Evolutionary conservation across 2,797 vertebrate genomes (phyloP), one percentile per base, ranked within the genome.

Genomic region (Sebastes taczanowskii): DNA sequence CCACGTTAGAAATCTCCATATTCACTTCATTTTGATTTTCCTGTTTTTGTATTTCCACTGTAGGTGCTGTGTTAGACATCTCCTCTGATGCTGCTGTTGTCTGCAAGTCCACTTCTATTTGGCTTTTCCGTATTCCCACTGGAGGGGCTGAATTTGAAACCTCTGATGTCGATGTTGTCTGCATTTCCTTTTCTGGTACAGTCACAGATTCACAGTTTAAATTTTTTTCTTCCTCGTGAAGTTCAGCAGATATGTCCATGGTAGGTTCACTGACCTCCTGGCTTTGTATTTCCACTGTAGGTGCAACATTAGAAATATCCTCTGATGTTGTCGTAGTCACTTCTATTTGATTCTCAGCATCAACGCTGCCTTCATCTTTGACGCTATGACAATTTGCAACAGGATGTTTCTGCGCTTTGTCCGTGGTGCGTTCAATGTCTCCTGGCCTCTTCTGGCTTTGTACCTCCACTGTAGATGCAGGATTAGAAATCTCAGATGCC

Each of bases 251-350:
- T 53, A 35, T 23, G 11, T 77, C 73, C 46, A 65, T 7, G 3
- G 52, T 34, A 32, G 52, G 13, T 76, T 85, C 67, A 72, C 11
- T 30, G 30, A 72, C 56, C 11, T 82, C 86, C 27, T 35, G 56
- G n/a, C n/a, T 82, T 74, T 78, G 68, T 8, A 38, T 25, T 82
- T 86, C 84, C 30, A 56, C 62, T 63, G 52, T 56, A 27, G 42
- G 68, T 55, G n/a, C 32, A 20, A 1, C 16, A 10, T 66, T 27
- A 70, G 55, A 80, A 5, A 46, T 42, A 1, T 83, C 79, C 38
- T 84, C 65, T 22, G 68, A 53, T 64, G 75, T n/a, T 5, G 8
- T 23, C n/a, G 38, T 60, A 4, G 18, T 32, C 59, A 76, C 42
- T 53, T 84, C 78, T 60, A 46, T 66, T 70, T 25, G 74, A 77